Evolutionary conservation across 2,888 invertebrate species (phyloP), one percentile per base, ranked within the genome.

Genomic region (Macaria notata): DNA sequence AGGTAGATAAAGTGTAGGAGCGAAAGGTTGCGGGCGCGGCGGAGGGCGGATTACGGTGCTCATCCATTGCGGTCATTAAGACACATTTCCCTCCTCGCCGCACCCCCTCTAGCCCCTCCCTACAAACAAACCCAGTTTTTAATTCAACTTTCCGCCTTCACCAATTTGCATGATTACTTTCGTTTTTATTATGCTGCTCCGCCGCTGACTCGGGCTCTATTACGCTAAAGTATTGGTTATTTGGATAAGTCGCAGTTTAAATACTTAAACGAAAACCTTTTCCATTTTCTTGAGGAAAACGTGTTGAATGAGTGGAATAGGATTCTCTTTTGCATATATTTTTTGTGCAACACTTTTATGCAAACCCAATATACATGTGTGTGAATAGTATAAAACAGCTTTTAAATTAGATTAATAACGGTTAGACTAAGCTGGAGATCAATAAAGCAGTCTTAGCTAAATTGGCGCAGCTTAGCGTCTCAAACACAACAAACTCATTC

Each of bases 111-210:
- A 39, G 54, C 63, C 31, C 49, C 58, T 58, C 60, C 70, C 69
- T 64, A 64, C 71, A 71, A 73, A 69, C 78, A 75, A 75, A 79
- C 81, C 83, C 82, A 83, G 83, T 87, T 89, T 90, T 91, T 91
- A 92, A 92, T 92, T 92, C 91, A 89, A 90, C 92, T 89, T 90
- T 86, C 83, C 81, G 86, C 80, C 83, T 76, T 79, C 76, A 75
- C 79, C 88, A 88, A 92, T 92, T 92, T 92, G 91, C 92, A 91
- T 92, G 92, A 92, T 92, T 90, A 90, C 91, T 90, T 88, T 89
- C 86, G 82, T 86, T 91, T 92, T 91, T 89, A 90, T 90, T 89
- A 86, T 82, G 81, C 83, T 74, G 70, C 78, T 72, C 73, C 72
- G 65, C 68, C 72, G 75, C 68, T 76, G 78, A 75, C 75, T 75